Evolutionary conservation across 2,797 vertebrate species (phyloP).

Genomic region (Cephalopachus bancanus): DNA sequence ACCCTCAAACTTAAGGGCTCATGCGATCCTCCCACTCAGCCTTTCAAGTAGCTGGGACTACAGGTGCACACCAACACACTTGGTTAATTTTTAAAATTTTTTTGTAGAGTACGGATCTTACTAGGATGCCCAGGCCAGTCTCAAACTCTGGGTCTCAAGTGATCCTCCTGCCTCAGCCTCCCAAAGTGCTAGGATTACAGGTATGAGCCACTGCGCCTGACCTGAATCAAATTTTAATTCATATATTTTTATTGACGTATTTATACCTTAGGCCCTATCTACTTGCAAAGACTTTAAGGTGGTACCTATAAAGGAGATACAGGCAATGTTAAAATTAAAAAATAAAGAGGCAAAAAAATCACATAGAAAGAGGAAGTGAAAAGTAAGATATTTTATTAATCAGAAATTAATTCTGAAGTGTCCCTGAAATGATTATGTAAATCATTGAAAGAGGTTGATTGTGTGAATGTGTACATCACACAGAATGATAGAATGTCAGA

Average conservation of each 20-base stretch:
- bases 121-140: too few relatives aligned
- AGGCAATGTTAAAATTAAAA: constrained; percentile 9
- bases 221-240: constrained; percentile 24
- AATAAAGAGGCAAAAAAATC: not conserved
- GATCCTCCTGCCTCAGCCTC: too few relatives aligned
- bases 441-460: not conserved
- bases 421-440: constrained; percentile 1
- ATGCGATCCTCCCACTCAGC: too few relatives aligned
- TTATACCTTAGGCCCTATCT: not conserved
- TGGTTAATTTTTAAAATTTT: too few relatives aligned
- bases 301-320: constrained; percentile 1
- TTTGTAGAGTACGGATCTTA: too few relatives aligned
- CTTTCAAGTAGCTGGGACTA: too few relatives aligned
- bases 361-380: not conserved
- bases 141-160: too few relatives aligned
- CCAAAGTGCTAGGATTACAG: too few relatives aligned
- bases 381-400: not conserved
- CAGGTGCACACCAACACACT: too few relatives aligned
- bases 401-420: constrained; percentile 20
- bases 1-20: too few relatives aligned
- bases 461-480: not conserved
- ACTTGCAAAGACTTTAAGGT: constrained; percentile 57
- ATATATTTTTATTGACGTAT: constrained; percentile 26
- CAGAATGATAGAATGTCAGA: not conserved
- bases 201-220: too few relatives aligned